Conservation (phyloP, 1,140 invertebrate genomes). For the Formica selysi region DNA sequence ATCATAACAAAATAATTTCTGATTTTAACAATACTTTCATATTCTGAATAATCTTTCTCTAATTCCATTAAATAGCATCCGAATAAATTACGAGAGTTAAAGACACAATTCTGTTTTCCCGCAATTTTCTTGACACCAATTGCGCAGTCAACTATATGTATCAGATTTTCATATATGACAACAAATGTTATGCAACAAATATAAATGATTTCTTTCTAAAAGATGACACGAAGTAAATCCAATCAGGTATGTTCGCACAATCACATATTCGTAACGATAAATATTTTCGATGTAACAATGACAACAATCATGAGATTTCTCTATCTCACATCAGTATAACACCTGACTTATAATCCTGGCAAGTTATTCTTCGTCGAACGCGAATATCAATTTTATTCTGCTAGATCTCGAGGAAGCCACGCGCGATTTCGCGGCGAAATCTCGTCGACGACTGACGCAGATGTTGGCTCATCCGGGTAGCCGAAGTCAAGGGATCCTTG, state of each 20-base stretch:
- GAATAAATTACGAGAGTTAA: not conserved
- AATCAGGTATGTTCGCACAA: not conserved
- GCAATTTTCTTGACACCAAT: not conserved
- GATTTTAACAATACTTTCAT: not conserved
- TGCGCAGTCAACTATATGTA: not conserved
- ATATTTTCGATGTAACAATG: not conserved
- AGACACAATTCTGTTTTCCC: not conserved
- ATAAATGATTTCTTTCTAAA: constrained; percentile 3
- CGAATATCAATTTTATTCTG: too few species aligned
- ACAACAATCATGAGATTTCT: not conserved
- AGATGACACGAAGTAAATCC: not conserved
- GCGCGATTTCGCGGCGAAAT: constrained; percentile 79
- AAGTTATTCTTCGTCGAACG: not conserved
- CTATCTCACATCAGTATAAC: not conserved
- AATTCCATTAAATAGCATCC: not conserved
- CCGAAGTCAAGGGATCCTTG: constrained; percentile 84
- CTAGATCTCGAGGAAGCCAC: constrained; percentile 17
- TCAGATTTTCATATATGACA: not conserved
- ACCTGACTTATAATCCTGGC: not conserved
- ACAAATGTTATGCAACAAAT: not conserved
- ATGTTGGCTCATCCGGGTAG: constrained; percentile 83
- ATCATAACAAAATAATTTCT: not conserved
- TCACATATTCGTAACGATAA: not conserved
- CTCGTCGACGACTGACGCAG: constrained; percentile 83
- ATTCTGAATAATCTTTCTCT: constrained; percentile 2